Evolutionary conservation across 1,140 invertebrate genomes (phyloP).

Genomic region (Hesperophylax magnus): DNA sequence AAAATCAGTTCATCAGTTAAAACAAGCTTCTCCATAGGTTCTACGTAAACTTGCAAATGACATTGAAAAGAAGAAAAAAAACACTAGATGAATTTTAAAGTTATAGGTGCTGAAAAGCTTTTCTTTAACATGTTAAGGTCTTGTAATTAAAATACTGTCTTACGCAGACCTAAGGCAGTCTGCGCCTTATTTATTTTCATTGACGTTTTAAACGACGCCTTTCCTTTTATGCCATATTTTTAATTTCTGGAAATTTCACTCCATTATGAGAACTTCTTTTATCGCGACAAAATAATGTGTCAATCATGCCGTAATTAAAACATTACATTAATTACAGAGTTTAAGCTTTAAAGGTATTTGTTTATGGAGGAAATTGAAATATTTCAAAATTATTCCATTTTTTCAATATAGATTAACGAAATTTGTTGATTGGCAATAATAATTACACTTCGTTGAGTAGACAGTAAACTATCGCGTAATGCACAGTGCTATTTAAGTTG

Average conservation of each 20-base stretch:
- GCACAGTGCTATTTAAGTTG: too few species aligned
- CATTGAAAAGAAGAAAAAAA: too few species aligned
- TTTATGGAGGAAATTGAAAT: neutral
- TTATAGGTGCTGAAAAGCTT: neutral
- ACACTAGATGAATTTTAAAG: too few species aligned
- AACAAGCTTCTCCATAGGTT: too few species aligned
- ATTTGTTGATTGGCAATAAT: too few species aligned
- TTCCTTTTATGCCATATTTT: slow-evolving; percentile 5
- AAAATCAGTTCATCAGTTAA: too few species aligned
- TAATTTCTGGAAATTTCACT: slow-evolving; percentile 11
- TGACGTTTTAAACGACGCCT: slow-evolving; percentile 14
- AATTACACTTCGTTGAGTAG: too few species aligned
- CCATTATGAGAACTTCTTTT: slow-evolving; percentile 8
- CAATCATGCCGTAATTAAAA: slow-evolving; percentile 27
- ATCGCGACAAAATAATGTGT: slow-evolving; percentile 23
- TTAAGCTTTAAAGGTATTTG: neutral
- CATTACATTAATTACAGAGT: neutral
- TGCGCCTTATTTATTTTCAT: neutral
- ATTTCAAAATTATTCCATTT: too few species aligned
- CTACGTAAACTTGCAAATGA: too few species aligned
- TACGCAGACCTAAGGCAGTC: neutral
- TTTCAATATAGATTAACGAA: too few species aligned
- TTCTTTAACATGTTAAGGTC: slow-evolving; percentile 8
- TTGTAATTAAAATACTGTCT: slow-evolving; percentile 25
- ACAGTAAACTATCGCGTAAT: too few species aligned